These are phyloP conservation scores for Aeoliscus strigatus DNA, from an alignment of 2,797 vertebrate species.

Conservation along the genomic window DNA sequence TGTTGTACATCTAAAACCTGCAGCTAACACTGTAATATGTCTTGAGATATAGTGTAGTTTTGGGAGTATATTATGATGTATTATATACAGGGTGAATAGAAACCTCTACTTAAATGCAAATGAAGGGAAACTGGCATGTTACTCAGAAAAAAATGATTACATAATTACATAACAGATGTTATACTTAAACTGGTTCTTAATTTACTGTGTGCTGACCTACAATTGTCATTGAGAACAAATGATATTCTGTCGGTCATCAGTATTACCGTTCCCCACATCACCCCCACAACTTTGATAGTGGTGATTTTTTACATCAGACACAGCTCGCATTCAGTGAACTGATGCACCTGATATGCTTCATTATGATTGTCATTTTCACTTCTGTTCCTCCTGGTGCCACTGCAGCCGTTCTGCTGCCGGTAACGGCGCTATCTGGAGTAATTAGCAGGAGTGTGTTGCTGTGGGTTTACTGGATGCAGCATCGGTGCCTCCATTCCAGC, in stretches of 20 bases:
- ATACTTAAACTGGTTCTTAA: too few species aligned
- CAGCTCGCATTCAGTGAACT: slow-evolving; percentile 64
- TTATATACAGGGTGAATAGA: too few species aligned
- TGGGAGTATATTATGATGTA: too few species aligned
- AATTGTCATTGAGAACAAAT: too few species aligned
- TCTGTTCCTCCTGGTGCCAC: slow-evolving; percentile 62
- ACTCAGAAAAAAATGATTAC: too few species aligned
- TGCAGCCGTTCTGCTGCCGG: slow-evolving; percentile 58
- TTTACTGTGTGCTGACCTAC: too few species aligned
- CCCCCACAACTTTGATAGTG: slow-evolving; percentile 20
- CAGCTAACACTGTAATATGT: too few species aligned
- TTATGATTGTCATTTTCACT: slow-evolving; percentile 72
- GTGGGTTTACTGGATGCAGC: slow-evolving; percentile 63
- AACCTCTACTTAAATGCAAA: too few species aligned
- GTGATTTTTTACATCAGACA: slow-evolving; percentile 26
- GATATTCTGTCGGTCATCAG: slow-evolving; percentile 1
- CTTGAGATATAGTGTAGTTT: too few species aligned
- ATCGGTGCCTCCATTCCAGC: slow-evolving; percentile 67
- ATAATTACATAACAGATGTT: too few species aligned
- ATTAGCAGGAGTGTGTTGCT: slow-evolving; percentile 64
- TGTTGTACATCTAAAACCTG: too few species aligned
- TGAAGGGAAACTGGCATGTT: too few species aligned
- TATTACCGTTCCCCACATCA: slow-evolving; percentile 11
- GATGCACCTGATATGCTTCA: slow-evolving; percentile 70
- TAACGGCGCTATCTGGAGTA: slow-evolving; percentile 64